phyloP scores from a whole-genome alignment of 2,113 vertebrate genomes.

The Strigops habroptila region DNA sequence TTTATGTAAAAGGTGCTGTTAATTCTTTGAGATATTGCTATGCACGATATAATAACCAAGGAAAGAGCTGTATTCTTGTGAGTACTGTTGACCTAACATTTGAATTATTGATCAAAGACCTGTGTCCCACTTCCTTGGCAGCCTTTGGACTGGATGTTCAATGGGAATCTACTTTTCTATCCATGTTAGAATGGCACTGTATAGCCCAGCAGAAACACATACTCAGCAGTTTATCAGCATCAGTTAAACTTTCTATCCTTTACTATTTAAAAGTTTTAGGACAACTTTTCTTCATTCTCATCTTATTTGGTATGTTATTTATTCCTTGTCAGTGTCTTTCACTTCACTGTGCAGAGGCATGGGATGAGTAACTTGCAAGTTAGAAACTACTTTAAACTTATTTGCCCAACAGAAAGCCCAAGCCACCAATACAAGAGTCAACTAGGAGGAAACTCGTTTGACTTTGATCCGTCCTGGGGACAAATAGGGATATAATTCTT shows the following conservation, averaged over 20 bases:
- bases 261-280: not conserved
- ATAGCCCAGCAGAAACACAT: not conserved
- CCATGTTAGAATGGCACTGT: not conserved
- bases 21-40: constrained; percentile 12
- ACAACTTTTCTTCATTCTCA: not conserved
- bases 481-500: not conserved
- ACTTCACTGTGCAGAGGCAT: not conserved
- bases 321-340: not conserved
- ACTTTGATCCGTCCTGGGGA: not conserved
- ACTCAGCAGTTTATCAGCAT: not conserved
- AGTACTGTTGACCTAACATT: not conserved
- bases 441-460: not conserved
- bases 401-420: not conserved
- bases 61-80: not conserved
- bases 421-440: not conserved
- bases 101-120: not conserved
- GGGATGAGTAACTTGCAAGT: not conserved
- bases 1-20: constrained; percentile 56
- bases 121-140: not conserved
- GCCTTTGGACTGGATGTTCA: not conserved
- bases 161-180: not conserved
- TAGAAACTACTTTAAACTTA: constrained; percentile 21
- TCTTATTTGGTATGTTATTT: not conserved
- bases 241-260: not conserved
- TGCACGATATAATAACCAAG: not conserved